Conservation (phyloP, 2,797 vertebrate genomes). For the Myiotriccus ornatus region DNA sequence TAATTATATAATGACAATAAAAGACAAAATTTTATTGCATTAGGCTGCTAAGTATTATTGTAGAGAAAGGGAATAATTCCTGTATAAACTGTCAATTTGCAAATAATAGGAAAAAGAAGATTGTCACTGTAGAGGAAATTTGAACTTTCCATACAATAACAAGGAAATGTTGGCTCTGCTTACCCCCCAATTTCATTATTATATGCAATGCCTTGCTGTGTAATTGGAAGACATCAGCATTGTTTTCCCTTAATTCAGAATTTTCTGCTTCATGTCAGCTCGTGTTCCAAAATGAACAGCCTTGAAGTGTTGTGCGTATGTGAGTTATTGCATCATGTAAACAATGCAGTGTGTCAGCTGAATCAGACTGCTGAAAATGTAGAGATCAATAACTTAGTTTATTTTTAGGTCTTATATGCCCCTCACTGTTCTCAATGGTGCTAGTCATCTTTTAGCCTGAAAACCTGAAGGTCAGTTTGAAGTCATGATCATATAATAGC, state of each 20-base stretch:
- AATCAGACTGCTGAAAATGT: constrained; percentile 25
- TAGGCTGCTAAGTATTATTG: neutral
- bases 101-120: neutral
- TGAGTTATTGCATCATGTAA: neutral
- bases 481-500: constrained; percentile 23
- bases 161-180: neutral
- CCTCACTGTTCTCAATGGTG: neutral
- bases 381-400: constrained; percentile 40
- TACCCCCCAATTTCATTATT: neutral
- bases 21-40: neutral
- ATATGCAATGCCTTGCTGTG: neutral
- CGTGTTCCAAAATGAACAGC: neutral
- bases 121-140: neutral
- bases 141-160: neutral
- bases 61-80: neutral
- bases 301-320: neutral
- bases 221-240: neutral
- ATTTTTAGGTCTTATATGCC: constrained; percentile 44
- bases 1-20: neutral
- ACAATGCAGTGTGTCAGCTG: neutral
- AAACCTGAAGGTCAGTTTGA: constrained; percentile 48
- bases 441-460: constrained; percentile 16
- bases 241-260: neutral
- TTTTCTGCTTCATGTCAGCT: neutral
- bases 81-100: neutral